These are phyloP conservation scores for Ips nitidus DNA, from an alignment of 1,140 invertebrate genomes.

Conservation along the genomic window DNA sequence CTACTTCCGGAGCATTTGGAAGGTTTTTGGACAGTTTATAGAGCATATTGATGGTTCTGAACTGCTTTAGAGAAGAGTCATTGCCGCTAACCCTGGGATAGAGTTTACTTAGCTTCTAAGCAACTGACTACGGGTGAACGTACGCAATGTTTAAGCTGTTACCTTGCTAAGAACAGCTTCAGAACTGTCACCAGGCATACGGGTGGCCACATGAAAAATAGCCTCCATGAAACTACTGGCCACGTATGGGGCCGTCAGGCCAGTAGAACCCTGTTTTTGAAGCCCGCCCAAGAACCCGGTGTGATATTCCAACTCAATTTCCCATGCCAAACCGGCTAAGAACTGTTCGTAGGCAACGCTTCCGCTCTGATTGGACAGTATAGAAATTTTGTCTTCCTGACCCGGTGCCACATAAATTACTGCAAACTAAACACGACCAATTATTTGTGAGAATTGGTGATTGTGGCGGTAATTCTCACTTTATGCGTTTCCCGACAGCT, in stretches of 20 bases:
- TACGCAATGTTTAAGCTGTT: too few relatives aligned
- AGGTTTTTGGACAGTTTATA: too few relatives aligned
- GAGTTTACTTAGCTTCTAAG: too few relatives aligned
- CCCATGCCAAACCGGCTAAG: conserved; percentile 92
- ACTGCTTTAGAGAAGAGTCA: too few relatives aligned
- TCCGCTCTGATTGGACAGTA: conserved; percentile 79
- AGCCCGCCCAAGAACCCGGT: conserved; percentile 95
- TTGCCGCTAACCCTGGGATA: too few relatives aligned
- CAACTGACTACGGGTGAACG: too few relatives aligned
- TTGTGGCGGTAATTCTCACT: conserved; percentile 55
- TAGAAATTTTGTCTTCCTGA: conserved; percentile 95
- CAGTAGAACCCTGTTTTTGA: conserved; percentile 86
- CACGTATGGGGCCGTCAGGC: conserved; percentile 92
- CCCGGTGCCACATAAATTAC: conserved; percentile 97
- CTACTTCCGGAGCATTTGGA: too few relatives aligned
- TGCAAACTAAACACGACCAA: conserved; percentile 57
- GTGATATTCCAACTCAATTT: conserved; percentile 93
- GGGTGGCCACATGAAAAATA: conserved; percentile 95
- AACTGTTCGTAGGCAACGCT: conserved; percentile 95
- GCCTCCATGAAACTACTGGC: conserved; percentile 91
- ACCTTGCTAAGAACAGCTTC: conserved; percentile 91
- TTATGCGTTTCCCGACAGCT: conserved; percentile 96
- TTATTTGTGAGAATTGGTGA: not conserved
- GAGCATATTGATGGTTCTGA: too few relatives aligned
- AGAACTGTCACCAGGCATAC: conserved; percentile 87